Evolutionary conservation across 2,797 vertebrate genomes (phyloP).

Genomic region (Xyrichtys novacula): DNA sequence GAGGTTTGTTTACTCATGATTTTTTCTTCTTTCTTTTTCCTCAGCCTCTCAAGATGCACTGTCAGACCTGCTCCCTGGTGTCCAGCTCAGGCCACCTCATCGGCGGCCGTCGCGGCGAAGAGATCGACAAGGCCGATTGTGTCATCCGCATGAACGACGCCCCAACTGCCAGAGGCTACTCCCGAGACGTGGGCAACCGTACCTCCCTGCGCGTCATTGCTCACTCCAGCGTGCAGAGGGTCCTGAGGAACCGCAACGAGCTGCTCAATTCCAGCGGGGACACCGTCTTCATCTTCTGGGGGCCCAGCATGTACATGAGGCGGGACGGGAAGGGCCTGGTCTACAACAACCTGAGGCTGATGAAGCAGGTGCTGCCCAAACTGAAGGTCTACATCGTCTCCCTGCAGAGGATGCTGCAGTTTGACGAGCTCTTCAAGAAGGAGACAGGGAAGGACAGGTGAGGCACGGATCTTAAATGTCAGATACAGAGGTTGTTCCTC

Average conservation of each 20-base stretch:
- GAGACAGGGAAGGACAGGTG: slow-evolving; percentile 99
- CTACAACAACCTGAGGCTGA: slow-evolving; percentile 96
- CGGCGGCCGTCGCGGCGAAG: slow-evolving; percentile 86
- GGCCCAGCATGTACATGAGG: slow-evolving; percentile 97
- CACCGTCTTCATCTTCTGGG: slow-evolving; percentile 98
- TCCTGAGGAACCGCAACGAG: slow-evolving; percentile 91
- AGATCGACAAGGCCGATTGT: slow-evolving; percentile 93
- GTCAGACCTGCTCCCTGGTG: slow-evolving; percentile 92
- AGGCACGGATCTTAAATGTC: too few species aligned
- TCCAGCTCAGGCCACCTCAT: slow-evolving; percentile 97
- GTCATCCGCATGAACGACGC: slow-evolving; percentile 99
- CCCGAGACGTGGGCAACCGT: slow-evolving; percentile 89
- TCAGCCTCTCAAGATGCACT: slow-evolving; percentile 95
- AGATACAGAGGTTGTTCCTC: too few species aligned
- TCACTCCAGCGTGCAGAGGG: slow-evolving; percentile 97
- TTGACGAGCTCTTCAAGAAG: slow-evolving; percentile 96
- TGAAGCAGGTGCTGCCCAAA: slow-evolving; percentile 94
- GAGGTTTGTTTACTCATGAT: slow-evolving; percentile 8
- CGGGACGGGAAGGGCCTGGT: slow-evolving; percentile 95
- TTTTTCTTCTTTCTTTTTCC: not conserved
- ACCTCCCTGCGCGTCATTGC: slow-evolving; percentile 96
- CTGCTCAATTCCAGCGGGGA: slow-evolving; percentile 95
- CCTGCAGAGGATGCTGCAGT: slow-evolving; percentile 97
- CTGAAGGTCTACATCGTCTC: slow-evolving; percentile 95
- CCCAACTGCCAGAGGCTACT: slow-evolving; percentile 87